These are phyloP conservation scores for Diloba caeruleocephala DNA, from an alignment of 2,888 invertebrate genomes.

Conservation along the genomic window DNA sequence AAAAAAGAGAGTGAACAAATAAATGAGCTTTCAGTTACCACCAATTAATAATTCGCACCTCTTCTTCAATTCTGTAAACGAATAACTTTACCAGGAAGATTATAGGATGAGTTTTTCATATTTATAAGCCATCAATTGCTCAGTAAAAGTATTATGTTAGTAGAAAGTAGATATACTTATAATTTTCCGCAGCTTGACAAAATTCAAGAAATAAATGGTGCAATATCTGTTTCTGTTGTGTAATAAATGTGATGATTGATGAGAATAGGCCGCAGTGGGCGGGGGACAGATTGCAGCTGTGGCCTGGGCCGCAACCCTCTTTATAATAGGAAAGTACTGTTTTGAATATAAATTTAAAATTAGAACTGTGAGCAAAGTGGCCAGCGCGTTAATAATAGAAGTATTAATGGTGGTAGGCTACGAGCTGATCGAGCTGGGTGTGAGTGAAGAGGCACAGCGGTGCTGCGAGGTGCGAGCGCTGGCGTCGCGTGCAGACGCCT, in stretches of 20 bases:
- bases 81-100: too few relatives aligned
- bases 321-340: slow-evolving; percentile 20
- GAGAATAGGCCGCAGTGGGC: slow-evolving; percentile 24
- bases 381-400: neutral
- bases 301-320: slow-evolving; percentile 19
- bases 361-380: neutral
- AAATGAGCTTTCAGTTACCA: too few relatives aligned
- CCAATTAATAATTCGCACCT: too few relatives aligned
- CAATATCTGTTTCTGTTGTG: slow-evolving; percentile 52
- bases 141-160: too few relatives aligned
- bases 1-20: too few relatives aligned
- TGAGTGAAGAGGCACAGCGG: neutral
- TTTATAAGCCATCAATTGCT: too few relatives aligned
- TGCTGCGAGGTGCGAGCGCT: slow-evolving; percentile 1
- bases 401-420: neutral
- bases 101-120: too few relatives aligned
- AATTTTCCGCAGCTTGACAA: slow-evolving; percentile 25
- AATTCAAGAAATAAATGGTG: slow-evolving; percentile 44
- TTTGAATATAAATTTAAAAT: slow-evolving; percentile 6
- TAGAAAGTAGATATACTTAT: too few relatives aligned
- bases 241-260: slow-evolving; percentile 57
- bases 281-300: slow-evolving; percentile 47
- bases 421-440: neutral
- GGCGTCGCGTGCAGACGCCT: slow-evolving; percentile 52
- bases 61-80: too few relatives aligned